These are phyloP conservation scores for Proctacanthus coquilletti DNA, from an alignment of 1,140 invertebrate species.

Conservation along the genomic window DNA sequence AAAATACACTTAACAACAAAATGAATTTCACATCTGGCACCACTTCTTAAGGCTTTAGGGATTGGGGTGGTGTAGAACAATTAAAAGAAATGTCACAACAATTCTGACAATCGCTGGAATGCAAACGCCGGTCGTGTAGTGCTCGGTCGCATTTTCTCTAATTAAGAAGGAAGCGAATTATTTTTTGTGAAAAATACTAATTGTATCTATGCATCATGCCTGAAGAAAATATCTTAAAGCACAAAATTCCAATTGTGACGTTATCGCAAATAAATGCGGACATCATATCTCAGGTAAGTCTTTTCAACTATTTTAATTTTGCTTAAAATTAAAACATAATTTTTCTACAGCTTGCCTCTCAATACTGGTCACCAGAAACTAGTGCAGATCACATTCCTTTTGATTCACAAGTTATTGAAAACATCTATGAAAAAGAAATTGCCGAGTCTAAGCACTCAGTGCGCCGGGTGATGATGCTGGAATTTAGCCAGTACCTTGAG, in stretches of 20 bases:
- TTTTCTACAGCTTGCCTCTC: constrained; percentile 54
- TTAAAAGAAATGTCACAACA: too few relatives aligned
- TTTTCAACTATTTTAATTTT: constrained; percentile 2
- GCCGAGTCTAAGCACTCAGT: constrained; percentile 56
- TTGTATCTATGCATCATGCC: too few relatives aligned
- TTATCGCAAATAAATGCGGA: constrained; percentile 66
- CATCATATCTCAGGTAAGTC: constrained; percentile 24
- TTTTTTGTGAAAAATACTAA: too few relatives aligned
- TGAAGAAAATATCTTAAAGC: too few relatives aligned
- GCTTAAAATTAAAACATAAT: constrained; percentile 2
- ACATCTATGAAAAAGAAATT: constrained; percentile 71
- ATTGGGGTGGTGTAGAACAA: too few relatives aligned
- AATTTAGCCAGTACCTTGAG: constrained; percentile 95
- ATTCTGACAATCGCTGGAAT: too few relatives aligned
- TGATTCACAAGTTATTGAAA: constrained; percentile 57
- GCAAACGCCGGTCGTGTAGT: too few relatives aligned
- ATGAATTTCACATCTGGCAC: too few relatives aligned
- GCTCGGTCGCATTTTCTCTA: too few relatives aligned
- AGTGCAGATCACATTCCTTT: constrained; percentile 49
- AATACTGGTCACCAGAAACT: constrained; percentile 78
- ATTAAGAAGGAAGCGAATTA: too few relatives aligned
- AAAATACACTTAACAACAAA: too few relatives aligned
- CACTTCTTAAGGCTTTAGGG: too few relatives aligned
- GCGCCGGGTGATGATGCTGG: constrained; percentile 82
- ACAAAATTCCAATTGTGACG: constrained; percentile 52